Evolutionary conservation across 2,797 vertebrate species (phyloP).

Genomic region (Peromyscus nudipes): DNA sequence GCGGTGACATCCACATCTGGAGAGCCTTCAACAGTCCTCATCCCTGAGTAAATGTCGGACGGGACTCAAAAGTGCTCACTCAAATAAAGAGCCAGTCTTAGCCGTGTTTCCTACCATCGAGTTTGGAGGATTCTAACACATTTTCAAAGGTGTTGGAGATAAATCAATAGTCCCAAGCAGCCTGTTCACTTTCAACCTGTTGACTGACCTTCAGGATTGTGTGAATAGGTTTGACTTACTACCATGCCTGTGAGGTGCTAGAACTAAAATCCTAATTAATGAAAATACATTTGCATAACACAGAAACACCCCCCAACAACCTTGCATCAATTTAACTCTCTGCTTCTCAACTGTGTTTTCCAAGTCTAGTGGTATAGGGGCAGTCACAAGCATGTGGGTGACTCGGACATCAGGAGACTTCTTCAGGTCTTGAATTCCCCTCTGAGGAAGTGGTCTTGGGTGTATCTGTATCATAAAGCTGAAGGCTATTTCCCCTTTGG

Average conservation of each 20-base stretch:
- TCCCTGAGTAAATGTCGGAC: background rate
- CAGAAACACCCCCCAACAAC: background rate
- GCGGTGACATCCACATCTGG: accelerated
- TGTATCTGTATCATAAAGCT: background rate
- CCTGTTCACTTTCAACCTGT: background rate
- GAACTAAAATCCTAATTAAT: background rate
- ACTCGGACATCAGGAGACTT: background rate
- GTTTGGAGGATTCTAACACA: background rate
- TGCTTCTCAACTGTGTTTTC: background rate
- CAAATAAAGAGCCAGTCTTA: background rate
- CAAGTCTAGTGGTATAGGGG: too few species aligned
- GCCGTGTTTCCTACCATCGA: background rate
- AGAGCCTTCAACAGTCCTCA: background rate
- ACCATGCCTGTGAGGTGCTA: background rate
- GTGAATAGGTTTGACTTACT: background rate
- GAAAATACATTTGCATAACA: background rate
- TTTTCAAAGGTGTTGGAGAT: background rate
- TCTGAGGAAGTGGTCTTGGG: background rate
- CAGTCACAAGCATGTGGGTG: background rate
- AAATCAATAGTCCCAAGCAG: background rate
- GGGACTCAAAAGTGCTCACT: background rate
- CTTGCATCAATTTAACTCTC: background rate
- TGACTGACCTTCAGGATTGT: background rate
- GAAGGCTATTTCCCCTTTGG: background rate
- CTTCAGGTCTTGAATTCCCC: background rate